Conservation (phyloP, 2,888 invertebrate genomes). For the Malthinus flaveolus region DNA sequence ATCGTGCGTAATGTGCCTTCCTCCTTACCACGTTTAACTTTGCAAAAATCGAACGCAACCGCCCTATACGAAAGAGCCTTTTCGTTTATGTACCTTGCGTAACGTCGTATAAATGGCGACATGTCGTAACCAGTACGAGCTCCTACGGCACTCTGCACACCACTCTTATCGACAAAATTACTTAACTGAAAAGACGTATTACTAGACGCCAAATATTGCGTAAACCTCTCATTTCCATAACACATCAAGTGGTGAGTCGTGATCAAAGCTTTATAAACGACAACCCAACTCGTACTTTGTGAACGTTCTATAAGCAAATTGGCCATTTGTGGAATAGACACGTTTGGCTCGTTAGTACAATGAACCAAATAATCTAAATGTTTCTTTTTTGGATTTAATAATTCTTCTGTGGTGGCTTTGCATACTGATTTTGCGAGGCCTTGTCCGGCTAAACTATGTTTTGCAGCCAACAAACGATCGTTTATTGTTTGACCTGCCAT, state of each 20-base stretch:
- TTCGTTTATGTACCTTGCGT: slow-evolving; percentile 99
- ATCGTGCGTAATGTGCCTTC: slow-evolving; percentile 97
- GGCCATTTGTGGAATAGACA: slow-evolving; percentile 98
- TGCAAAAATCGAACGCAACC: slow-evolving; percentile 99
- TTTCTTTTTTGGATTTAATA: slow-evolving; percentile 99
- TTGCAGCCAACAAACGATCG: slow-evolving; percentile 96
- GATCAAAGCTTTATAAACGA: slow-evolving; percentile 97
- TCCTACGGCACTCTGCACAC: slow-evolving; percentile 87
- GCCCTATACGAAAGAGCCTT: slow-evolving; percentile 98
- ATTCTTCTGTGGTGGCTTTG: slow-evolving; percentile 99
- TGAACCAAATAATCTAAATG: slow-evolving; percentile 99
- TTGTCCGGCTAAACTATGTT: slow-evolving; percentile 98
- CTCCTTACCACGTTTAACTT: slow-evolving; percentile 98
- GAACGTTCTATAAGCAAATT: slow-evolving; percentile 98
- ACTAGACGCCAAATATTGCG: slow-evolving; percentile 99
- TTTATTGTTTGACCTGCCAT: slow-evolving; percentile 99
- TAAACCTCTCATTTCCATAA: slow-evolving; percentile 99
- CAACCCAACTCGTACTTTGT: slow-evolving; percentile 98
- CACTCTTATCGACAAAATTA: slow-evolving; percentile 96
- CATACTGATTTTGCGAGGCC: slow-evolving; percentile 99
- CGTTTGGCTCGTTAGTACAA: slow-evolving; percentile 99
- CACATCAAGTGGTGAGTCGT: slow-evolving; percentile 99
- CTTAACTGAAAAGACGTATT: slow-evolving; percentile 98
- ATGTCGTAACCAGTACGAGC: slow-evolving; percentile 88
- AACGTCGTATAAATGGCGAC: slow-evolving; percentile 98